Base-by-base conservation (phyloP, 2,888 invertebrate species). In the Punctoribates punctum region DNA sequence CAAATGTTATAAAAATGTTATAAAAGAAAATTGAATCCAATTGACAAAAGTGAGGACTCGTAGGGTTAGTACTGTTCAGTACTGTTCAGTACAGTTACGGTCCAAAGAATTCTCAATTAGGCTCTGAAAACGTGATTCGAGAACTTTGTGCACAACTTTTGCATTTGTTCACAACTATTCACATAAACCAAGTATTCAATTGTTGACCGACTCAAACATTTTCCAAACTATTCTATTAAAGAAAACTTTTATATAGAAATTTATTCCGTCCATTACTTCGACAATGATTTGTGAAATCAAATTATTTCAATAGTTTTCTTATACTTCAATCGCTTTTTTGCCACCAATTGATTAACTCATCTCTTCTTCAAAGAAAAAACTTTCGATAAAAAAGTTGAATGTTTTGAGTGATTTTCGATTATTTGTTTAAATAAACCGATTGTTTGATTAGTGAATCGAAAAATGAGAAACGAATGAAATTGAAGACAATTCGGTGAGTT, bases 131-230 rank as follows among this genome's bases (percentile, higher is more conserved):
- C 67, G 20, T 67, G 67, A 67, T 67, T 38, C 38, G 34, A 38
- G 67, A 34, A 67, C 67, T 67, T 42, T 67, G 67, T 67, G 29
- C 34, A 67, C 67, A 67, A 67, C 29, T 34, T 67, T 67, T 67
- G 38, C 38, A 67, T 67, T 67, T 67, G 67, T 67, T 67, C 29
- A 38, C 13, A 15, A 29, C 6, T 67, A 38, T 67, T 27, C 6
- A 38, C 67, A 29, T n/a, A 67, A n/a, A 67, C n/a, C 29, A 20
- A 67, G 9, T 42, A 27, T 25, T 27, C 8, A n/a, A 38, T 67
- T 67, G 34, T 29, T 65, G 38, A 38, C 38, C 29, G 29, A 67
- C 67, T 23, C 23, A 62, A 62, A 34, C 34, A 27, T 34, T 34
- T 34, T 34, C 8, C 34, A 34, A 34, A 34, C 5, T 34, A 6